phyloP scores from a whole-genome alignment of 2,888 invertebrate species.

The Ametastegia equiseti region DNA sequence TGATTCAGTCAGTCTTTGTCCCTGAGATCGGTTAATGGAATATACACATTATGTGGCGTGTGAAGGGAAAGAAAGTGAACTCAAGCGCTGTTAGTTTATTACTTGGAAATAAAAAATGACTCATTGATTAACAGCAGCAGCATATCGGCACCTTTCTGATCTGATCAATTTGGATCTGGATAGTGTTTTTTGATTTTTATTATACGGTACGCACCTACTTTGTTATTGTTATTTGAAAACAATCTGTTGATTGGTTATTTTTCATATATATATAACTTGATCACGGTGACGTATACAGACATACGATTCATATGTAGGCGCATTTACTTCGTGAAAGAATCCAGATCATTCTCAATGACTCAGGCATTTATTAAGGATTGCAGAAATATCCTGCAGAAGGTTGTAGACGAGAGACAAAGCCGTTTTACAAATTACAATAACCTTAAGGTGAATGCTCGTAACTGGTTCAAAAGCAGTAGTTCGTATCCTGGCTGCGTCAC shows the following conservation, averaged over 20 bases:
- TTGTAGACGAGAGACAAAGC: conserved; percentile 20
- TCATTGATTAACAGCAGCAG: not conserved
- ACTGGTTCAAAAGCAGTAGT: conserved; percentile 31
- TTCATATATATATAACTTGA: not conserved
- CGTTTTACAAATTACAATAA: conserved; percentile 15
- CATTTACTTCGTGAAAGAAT: not conserved
- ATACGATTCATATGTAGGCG: not conserved
- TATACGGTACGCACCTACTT: not conserved
- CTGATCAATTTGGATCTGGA: not conserved
- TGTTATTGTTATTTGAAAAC: not conserved
- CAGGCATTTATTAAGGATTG: not conserved
- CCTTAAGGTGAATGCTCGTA: conserved; percentile 37
- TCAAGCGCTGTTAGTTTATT: not conserved
- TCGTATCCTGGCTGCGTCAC: conserved; percentile 43
- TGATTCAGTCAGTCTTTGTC: not conserved
- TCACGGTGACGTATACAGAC: not conserved
- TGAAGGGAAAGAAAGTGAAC: conserved; percentile 14
- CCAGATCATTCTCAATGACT: conserved; percentile 27
- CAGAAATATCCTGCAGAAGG: conserved; percentile 24
- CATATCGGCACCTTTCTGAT: not conserved
- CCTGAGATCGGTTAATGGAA: not conserved
- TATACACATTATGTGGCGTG: not conserved
- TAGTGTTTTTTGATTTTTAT: not conserved
- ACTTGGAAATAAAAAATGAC: not conserved
- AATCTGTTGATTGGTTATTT: not conserved